Conservation (phyloP, 2,888 invertebrate genomes). For the Ferrisia virgata region DNA sequence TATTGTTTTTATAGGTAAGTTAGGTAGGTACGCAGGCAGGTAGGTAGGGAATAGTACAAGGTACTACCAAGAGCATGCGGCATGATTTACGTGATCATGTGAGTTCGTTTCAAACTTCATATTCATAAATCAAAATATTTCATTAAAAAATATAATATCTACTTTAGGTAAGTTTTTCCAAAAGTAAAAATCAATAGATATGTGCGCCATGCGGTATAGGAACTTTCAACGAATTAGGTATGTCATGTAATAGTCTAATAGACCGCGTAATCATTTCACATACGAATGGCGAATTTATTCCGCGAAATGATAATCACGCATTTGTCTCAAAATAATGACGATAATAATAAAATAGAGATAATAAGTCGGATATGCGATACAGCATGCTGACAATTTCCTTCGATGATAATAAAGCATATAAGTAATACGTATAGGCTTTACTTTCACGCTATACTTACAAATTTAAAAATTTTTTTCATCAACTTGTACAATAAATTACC, state of each 20-base stretch:
- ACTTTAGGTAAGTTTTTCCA: not conserved
- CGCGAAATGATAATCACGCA: not conserved
- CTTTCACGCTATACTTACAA: not conserved
- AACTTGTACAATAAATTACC: not conserved
- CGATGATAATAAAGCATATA: not conserved
- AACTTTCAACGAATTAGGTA: not conserved
- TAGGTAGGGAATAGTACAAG: no score
- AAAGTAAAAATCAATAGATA: slow-evolving; percentile 10
- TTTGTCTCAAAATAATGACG: not conserved
- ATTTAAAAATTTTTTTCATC: not conserved
- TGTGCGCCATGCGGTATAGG: no score
- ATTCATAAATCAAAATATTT: slow-evolving; percentile 35
- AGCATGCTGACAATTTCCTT: not conserved
- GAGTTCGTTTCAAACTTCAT: not conserved
- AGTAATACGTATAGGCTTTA: not conserved
- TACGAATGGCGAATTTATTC: not conserved
- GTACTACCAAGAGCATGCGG: slow-evolving; percentile 39
- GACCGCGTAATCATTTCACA: not conserved
- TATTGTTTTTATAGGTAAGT: not conserved
- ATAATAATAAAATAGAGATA: not conserved
- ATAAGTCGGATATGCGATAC: not conserved
- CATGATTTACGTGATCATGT: slow-evolving; percentile 33
- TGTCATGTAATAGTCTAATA: not conserved
- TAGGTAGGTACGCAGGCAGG: no score
- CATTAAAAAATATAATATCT: not conserved